phyloP scores from a whole-genome alignment of 2,797 vertebrate species.

The Orientallactaga sibirica region DNA sequence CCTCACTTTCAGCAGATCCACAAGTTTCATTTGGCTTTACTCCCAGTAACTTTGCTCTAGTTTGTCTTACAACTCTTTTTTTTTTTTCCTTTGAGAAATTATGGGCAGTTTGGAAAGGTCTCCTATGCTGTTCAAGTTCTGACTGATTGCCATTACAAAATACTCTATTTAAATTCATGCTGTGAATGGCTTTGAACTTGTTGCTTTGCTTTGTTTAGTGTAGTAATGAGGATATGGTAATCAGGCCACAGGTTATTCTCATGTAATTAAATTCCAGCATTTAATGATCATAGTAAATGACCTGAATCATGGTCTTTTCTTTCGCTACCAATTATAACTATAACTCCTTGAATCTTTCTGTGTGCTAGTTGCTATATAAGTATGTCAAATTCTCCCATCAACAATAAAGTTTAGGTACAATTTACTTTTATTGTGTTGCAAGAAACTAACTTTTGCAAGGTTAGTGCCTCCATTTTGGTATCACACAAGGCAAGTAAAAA shows the following conservation, averaged over 20 bases:
- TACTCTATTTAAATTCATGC: not conserved
- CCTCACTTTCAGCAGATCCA: rapidly evolving
- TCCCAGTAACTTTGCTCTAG: not conserved
- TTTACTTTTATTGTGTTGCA: not conserved
- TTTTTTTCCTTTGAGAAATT: too few species aligned
- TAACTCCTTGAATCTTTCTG: rapidly evolving
- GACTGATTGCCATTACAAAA: not conserved
- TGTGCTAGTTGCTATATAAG: not conserved
- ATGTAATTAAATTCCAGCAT: not conserved
- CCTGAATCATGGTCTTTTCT: not conserved
- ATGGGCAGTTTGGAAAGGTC: not conserved
- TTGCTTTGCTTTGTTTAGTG: not conserved
- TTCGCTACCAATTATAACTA: not conserved
- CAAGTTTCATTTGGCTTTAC: not conserved
- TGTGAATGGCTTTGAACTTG: not conserved
- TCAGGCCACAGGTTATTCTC: not conserved
- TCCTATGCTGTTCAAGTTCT: rapidly evolving
- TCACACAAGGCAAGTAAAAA: not conserved
- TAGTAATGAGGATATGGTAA: not conserved
- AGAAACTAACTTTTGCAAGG: not conserved
- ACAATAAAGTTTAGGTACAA: not conserved
- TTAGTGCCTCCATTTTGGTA: not conserved
- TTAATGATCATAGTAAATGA: not conserved
- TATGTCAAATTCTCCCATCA: not conserved
- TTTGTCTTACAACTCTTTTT: not conserved